A percentile compares a stretch with the other conserved stretches of the same genome.
These are phyloP conservation scores for Epinotia nisella DNA, from an alignment of 2,888 invertebrate species.

Conservation along the genomic window DNA sequence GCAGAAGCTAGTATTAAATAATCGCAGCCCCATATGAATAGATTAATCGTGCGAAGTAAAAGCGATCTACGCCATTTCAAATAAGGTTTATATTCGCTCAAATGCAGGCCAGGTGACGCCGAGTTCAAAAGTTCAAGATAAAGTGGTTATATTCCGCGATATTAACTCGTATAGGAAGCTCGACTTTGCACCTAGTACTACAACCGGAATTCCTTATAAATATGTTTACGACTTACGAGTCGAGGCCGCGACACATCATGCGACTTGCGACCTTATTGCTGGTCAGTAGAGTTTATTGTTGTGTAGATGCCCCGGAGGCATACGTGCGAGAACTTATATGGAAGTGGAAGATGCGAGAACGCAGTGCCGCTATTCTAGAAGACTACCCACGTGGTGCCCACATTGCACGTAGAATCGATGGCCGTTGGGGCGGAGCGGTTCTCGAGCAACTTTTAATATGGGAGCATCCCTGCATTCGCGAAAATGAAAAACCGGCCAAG, in stretches of 20 bases:
- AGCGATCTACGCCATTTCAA: not conserved
- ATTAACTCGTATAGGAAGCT: slow-evolving; percentile 20
- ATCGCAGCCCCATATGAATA: too few relatives aligned
- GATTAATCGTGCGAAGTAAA: not conserved
- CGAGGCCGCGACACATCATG: not conserved
- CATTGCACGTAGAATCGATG: too few relatives aligned
- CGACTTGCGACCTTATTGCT: not conserved
- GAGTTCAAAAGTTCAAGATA: not conserved
- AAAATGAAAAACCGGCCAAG: too few relatives aligned
- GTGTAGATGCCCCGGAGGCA: not conserved
- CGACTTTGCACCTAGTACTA: slow-evolving; percentile 27
- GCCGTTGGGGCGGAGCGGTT: too few relatives aligned
- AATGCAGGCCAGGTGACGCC: not conserved
- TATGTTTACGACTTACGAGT: slow-evolving; percentile 18
- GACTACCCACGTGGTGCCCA: too few relatives aligned
- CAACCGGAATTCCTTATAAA: slow-evolving; percentile 37
- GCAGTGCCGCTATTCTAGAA: not conserved
- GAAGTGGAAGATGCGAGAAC: slow-evolving; percentile 1
- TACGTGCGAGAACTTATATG: slow-evolving; percentile 6
- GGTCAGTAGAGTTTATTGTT: not conserved
- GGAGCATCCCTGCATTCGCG: too few relatives aligned
- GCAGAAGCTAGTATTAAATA: too few relatives aligned
- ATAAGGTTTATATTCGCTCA: not conserved
- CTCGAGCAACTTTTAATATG: too few relatives aligned
- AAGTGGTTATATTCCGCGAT: not conserved